Conservation (phyloP, 2,797 vertebrate genomes). For the Poecilia velifera region DNA sequence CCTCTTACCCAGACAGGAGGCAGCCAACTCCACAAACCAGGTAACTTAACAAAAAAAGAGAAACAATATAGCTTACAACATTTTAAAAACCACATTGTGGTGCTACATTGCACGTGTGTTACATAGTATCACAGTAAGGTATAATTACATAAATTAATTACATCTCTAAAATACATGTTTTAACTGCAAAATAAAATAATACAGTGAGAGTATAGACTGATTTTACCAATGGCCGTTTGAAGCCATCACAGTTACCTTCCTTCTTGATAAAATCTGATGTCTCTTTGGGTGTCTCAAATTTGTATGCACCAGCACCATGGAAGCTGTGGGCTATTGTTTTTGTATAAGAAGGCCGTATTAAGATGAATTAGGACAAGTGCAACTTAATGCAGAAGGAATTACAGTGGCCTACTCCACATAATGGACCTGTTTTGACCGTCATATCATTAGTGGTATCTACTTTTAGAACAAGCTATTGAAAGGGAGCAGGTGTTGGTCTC, state of each 20-base stretch:
- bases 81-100: not conserved
- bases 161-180: not conserved
- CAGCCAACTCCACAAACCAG: no score
- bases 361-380: not conserved
- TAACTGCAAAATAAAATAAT: not conserved
- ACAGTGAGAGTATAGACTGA: not conserved
- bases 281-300: not conserved
- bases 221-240: not conserved
- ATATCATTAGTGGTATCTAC: not conserved
- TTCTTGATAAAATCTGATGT: not conserved
- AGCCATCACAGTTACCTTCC: not conserved
- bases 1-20: not conserved
- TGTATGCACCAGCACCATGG: not conserved
- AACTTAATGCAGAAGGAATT: not conserved
- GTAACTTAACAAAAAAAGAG: no score
- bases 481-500: not conserved
- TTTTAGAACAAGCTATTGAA: not conserved
- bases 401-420: not conserved
- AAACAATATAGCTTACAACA: not conserved
- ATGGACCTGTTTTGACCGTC: not conserved
- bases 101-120: not conserved
- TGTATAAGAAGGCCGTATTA: not conserved
- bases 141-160: not conserved
- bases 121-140: not conserved
- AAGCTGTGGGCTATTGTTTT: not conserved